phyloP scores from a whole-genome alignment of 2,113 vertebrate genomes.

The Mixornis gularis region DNA sequence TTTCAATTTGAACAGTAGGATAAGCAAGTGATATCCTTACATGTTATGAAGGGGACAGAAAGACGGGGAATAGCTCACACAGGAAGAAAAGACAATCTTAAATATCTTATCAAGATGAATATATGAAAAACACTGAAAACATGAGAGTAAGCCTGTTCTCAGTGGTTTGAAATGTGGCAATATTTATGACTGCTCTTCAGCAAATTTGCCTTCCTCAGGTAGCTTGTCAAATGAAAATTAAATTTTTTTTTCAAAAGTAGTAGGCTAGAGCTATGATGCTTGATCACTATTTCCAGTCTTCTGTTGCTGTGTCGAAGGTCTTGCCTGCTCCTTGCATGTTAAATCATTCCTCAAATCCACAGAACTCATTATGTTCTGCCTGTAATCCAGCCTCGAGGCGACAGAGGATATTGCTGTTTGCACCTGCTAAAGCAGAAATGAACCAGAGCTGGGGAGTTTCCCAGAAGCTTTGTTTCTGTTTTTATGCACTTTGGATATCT shows the following conservation, averaged over 20 bases:
- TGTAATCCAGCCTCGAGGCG: neutral
- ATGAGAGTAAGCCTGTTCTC: neutral
- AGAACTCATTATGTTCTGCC: neutral
- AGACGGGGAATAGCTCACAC: neutral
- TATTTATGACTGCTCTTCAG: neutral
- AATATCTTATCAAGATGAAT: neutral
- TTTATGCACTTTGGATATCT: neutral
- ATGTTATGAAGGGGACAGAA: neutral
- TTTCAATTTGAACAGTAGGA: neutral
- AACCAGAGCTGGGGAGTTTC: neutral
- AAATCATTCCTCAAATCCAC: neutral
- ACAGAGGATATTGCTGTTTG: neutral
- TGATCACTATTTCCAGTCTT: neutral
- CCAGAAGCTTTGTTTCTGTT: neutral
- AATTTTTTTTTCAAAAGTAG: neutral
- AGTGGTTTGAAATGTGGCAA: neutral
- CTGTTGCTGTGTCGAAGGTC: neutral
- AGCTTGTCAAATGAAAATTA: neutral
- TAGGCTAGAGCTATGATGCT: neutral
- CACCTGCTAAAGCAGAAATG: neutral
- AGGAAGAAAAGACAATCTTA: neutral
- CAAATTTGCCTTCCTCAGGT: neutral
- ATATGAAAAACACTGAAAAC: neutral
- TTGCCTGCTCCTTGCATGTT: neutral
- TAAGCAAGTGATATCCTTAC: neutral